Evolutionary conservation across 2,113 vertebrate genomes (phyloP).

Genomic region (Peromyscus leucopus): DNA sequence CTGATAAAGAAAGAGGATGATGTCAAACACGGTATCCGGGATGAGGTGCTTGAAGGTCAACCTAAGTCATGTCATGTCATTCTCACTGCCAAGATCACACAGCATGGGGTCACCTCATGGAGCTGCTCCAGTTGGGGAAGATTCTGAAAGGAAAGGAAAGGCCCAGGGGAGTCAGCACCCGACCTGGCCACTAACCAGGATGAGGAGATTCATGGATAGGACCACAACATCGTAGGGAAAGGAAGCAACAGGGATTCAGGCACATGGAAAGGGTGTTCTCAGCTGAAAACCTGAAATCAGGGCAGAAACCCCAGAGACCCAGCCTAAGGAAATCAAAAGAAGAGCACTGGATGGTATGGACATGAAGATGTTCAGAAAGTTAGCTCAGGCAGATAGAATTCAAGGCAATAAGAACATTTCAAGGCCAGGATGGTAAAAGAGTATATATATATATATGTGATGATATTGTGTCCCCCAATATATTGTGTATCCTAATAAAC

Average conservation of each 20-base stretch:
- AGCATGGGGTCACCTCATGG: not conserved
- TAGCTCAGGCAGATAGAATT: not conserved
- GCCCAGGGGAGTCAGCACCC: not conserved
- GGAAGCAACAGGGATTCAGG: not conserved
- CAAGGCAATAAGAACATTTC: not conserved
- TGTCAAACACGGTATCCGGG: not conserved
- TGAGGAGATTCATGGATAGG: not conserved
- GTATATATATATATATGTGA: no score
- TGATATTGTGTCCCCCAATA: no score
- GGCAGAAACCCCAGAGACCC: not conserved
- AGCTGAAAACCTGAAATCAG: constrained; percentile 23
- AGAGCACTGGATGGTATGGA: not conserved
- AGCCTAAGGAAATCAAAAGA: not conserved
- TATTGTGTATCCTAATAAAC: no score
- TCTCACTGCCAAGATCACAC: not conserved
- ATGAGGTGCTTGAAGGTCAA: not conserved
- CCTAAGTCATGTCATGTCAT: not conserved
- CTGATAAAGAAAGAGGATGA: not conserved
- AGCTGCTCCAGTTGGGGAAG: not conserved
- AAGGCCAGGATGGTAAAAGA: not conserved
- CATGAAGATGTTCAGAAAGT: not conserved
- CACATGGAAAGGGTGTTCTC: not conserved
- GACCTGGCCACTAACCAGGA: not conserved
- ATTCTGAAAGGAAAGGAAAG: not conserved
- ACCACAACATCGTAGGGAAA: not conserved